Evolutionary conservation across 2,113 vertebrate genomes (phyloP).

Genomic region (Pomatostomus ruficeps): DNA sequence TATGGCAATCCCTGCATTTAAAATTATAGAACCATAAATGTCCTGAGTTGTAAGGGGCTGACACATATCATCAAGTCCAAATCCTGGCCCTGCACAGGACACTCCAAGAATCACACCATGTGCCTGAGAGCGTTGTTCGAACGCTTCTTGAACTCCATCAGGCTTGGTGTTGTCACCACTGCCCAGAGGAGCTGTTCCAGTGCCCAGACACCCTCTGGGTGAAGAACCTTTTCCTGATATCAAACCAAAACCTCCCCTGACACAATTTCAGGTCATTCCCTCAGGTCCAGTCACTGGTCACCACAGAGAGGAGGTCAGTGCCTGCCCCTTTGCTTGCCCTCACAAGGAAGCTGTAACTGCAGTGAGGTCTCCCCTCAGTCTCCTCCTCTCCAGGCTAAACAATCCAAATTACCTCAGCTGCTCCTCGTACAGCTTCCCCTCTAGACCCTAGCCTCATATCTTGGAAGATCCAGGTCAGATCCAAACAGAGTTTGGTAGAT

Average conservation of each 20-base stretch:
- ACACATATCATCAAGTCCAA: not conserved
- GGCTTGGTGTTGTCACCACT: not conserved
- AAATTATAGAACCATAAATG: not conserved
- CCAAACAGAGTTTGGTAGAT: not conserved
- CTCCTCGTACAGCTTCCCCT: not conserved
- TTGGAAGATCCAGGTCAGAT: not conserved
- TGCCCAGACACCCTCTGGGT: accelerated
- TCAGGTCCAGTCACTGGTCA: accelerated
- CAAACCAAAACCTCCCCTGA: not conserved
- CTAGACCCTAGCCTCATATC: not conserved
- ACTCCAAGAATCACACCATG: not conserved
- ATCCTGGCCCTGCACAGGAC: not conserved
- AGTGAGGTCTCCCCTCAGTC: not conserved
- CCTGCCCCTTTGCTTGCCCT: not conserved
- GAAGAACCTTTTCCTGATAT: not conserved
- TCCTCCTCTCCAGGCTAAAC: not conserved
- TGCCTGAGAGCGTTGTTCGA: not conserved
- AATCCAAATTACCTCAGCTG: not conserved
- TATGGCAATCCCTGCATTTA: not conserved
- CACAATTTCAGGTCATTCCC: not conserved
- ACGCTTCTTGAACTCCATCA: accelerated
- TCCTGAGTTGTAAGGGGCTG: accelerated
- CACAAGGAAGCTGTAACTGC: accelerated
- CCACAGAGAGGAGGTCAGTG: no score
- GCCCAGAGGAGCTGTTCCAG: not conserved